Evolutionary conservation across 2,888 invertebrate species (phyloP), one percentile per base, ranked within the genome.

Genomic region (Tinea pellionella): DNA sequence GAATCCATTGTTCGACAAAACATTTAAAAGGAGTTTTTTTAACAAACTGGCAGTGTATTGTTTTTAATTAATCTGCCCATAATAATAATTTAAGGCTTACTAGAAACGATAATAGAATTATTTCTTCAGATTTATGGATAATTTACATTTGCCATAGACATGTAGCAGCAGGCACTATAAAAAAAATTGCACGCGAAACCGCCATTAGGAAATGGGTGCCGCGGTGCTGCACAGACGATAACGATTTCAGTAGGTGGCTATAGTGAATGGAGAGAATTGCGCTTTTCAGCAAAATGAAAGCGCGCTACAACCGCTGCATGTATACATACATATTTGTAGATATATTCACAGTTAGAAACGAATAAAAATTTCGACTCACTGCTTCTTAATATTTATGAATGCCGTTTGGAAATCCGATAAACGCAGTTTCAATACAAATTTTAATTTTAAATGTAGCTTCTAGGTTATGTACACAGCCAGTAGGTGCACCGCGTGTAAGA

Each of bases 231-330:
- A 73, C 73, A 74, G 74, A 78, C 78, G 77, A 82, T 83, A 84
- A 81, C 83, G 79, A 81, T 82, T 85, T 74, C 77, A 77, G 80
- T 75, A 77, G 77, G 75, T 78, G 74, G 75, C 74, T 73, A 75
- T 77, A 78, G 69, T 77, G 78, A 83, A 83, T 78, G 74, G 78
- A 73, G 80, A 84, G 82, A 84, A 85, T 81, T 84, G 81, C 77
- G 78, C 83, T 85, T 84, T 84, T 81, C 82, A 83, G 76, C 75
- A 69, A 80, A 79, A 84, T 80, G 75, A 80, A 81, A 80, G 76
- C 78, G 68, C 71, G 76, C 66, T 69, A 70, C 24, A 24, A 24
- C 72, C 73, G 72, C 72, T 74, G 74, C 77, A 72, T 51, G 47
- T 57, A 75, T 75, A 74, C 8, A 2, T 18, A 24, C 24, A 24